These are phyloP conservation scores for Amphipyra berbera DNA, from an alignment of 2,888 invertebrate species.

Conservation along the genomic window DNA sequence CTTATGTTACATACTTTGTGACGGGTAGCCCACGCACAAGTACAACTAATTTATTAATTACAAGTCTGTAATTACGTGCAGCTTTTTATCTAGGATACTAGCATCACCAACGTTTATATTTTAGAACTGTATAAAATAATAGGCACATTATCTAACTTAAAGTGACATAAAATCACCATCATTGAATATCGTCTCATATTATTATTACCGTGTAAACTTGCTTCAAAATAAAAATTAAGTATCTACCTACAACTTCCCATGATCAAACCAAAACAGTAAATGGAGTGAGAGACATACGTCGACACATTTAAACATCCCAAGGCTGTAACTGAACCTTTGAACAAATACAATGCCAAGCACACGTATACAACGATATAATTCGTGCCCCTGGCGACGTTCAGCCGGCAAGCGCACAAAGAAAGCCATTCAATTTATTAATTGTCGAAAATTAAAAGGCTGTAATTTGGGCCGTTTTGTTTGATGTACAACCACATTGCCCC, in stretches of 20 bases:
- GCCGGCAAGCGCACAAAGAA: conserved; percentile 56
- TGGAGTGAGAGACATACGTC: conserved; percentile 7
- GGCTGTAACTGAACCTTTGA: conserved; percentile 15
- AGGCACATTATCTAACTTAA: too few species aligned
- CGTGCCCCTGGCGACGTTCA: conserved; percentile 43
- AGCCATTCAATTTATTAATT: conserved; percentile 70
- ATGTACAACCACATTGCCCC: conserved; percentile 66
- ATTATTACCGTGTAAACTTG: background rate
- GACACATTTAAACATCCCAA: conserved; percentile 2
- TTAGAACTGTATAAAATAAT: background rate
- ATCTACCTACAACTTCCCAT: background rate
- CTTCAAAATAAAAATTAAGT: background rate
- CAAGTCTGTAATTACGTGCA: background rate
- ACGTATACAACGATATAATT: conserved; percentile 31
- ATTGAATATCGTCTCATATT: background rate
- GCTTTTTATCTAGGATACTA: background rate
- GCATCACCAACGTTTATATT: background rate
- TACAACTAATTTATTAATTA: background rate
- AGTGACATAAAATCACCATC: too few species aligned
- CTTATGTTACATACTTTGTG: too few species aligned
- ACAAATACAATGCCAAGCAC: conserved; percentile 23
- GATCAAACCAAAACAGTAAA: conserved; percentile 27
- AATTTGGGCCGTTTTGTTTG: conserved; percentile 72
- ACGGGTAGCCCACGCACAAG: background rate
- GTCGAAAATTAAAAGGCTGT: conserved; percentile 73